These are phyloP conservation scores for Tolmerus cingulatus DNA, from an alignment of 2,888 invertebrate genomes.

Conservation along the genomic window DNA sequence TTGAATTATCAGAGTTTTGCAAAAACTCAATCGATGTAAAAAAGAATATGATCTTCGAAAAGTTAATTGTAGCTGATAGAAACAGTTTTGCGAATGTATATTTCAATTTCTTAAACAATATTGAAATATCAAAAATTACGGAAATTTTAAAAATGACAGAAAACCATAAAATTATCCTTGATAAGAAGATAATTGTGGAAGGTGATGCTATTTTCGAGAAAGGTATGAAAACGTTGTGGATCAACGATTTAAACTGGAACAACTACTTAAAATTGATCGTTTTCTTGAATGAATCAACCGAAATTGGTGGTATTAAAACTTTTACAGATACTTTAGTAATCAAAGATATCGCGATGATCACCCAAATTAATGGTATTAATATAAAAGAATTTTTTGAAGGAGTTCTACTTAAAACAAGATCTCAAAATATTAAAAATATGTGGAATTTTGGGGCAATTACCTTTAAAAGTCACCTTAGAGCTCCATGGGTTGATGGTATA, in stretches of 20 bases:
- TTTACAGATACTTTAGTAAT: background rate
- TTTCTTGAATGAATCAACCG: background rate
- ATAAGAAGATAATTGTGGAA: background rate
- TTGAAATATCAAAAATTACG: background rate
- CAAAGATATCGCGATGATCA: background rate
- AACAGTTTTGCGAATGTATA: background rate
- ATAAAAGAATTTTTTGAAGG: background rate
- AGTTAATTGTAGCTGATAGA: background rate
- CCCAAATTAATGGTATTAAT: background rate
- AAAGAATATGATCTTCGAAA: background rate
- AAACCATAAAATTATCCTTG: background rate
- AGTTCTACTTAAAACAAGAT: background rate
- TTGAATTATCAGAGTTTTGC: background rate
- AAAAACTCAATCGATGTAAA: background rate
- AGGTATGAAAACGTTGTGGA: background rate
- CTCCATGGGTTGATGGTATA: background rate
- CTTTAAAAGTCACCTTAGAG: background rate
- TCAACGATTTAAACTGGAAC: constrained; percentile 9
- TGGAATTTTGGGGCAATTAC: background rate
- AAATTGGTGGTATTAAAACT: background rate
- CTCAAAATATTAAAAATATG: background rate
- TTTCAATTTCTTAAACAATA: background rate
- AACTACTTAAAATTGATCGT: background rate
- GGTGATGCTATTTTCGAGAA: background rate
- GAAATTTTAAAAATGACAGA: background rate